Percentiles rank a stretch among this genome's conserved stretches.
These are phyloP conservation scores for Megathymus violae DNA, from an alignment of 1,140 invertebrate genomes.

Conservation along the genomic window DNA sequence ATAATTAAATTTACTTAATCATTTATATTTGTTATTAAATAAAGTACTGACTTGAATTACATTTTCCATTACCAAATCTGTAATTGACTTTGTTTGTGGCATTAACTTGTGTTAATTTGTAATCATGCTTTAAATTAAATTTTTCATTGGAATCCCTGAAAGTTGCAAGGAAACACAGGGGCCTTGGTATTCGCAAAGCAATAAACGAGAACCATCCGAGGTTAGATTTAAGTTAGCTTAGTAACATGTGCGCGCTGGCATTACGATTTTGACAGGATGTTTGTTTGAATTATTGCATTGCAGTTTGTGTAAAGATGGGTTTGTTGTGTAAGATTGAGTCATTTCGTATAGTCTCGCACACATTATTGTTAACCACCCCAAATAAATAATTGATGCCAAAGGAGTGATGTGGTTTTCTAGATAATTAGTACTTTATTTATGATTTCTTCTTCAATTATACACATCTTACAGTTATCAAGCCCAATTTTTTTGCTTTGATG, in stretches of 20 bases:
- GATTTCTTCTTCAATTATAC: no score
- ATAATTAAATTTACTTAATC: no score
- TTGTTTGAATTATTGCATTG: background rate
- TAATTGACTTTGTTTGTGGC: no score
- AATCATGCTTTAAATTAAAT: slow-evolving; percentile 9
- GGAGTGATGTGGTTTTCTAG: background rate
- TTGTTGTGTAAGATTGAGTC: background rate
- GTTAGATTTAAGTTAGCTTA: slow-evolving; percentile 18
- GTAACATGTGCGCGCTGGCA: slow-evolving; percentile 12
- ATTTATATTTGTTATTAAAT: no score
- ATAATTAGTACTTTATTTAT: no score
- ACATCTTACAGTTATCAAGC: no score
- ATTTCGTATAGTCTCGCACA: slow-evolving; percentile 5
- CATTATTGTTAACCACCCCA: slow-evolving; percentile 14
- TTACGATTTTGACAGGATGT: no score
- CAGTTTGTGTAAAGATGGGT: slow-evolving; percentile 2
- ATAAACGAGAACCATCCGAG: slow-evolving; percentile 23
- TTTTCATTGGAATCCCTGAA: slow-evolving; percentile 6
- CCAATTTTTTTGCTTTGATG: no score
- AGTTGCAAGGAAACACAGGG: slow-evolving; percentile 13
- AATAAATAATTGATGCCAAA: background rate
- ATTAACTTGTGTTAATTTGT: no score
- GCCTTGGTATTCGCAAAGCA: slow-evolving; percentile 12
- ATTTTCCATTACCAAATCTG: no score
- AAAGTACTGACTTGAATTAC: no score